Conservation (phyloP, 2,888 invertebrate species). For the Patella caerulea region DNA sequence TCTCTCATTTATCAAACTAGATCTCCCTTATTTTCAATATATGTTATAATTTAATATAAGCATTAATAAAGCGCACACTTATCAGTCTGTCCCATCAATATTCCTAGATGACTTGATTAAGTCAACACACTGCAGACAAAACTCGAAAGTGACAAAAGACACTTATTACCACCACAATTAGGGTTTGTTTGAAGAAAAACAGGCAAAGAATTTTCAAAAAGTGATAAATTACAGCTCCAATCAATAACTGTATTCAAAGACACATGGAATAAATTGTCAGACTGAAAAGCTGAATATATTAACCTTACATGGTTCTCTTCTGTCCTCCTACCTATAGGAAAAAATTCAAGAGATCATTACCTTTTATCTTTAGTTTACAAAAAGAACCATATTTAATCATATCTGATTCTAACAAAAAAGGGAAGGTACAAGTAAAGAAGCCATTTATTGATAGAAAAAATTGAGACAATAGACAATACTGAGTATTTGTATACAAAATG, state of each 20-base stretch:
- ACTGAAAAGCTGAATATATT: conserved; percentile 3
- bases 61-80: conserved; percentile 8
- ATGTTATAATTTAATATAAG: conserved; percentile 8
- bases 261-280: conserved; percentile 8
- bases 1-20: conserved; percentile 11
- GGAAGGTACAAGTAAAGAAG: no score
- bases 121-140: conserved; percentile 13
- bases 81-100: conserved; percentile 11
- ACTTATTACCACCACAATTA: conserved; percentile 13
- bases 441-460: no score
- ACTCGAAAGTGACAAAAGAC: conserved; percentile 8
- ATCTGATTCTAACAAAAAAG: no score
- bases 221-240: conserved; percentile 11
- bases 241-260: conserved; percentile 8
- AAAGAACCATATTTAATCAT: no score
- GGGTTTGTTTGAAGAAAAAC: conserved; percentile 8
- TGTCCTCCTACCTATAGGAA: no score
- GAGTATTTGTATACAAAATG: no score
- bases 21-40: conserved; percentile 3
- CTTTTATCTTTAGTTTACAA: no score
- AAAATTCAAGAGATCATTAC: no score
- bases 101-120: conserved; percentile 8
- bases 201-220: conserved; percentile 8
- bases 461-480: no score
- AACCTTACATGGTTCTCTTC: neutral